Base-by-base conservation (phyloP, 1,140 invertebrate genomes). In the Trichonephila inaurata region DNA sequence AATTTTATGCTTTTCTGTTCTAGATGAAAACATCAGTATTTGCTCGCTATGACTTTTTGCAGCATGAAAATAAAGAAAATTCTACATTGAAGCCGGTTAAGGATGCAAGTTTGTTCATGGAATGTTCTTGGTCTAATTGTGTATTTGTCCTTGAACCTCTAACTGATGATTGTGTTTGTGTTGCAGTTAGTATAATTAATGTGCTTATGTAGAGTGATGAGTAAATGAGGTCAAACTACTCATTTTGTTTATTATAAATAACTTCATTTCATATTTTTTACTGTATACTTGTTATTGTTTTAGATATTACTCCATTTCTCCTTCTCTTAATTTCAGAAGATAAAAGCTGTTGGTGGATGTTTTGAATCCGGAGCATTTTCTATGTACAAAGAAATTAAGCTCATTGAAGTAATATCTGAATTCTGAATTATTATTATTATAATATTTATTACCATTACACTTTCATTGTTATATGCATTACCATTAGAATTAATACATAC, bases 351-450 rank as follows among this genome's bases (percentile, higher is more conserved):
- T 18, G 44, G 33, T 19, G 89, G 66, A 61, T 19, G 58, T 19
- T 28, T 44, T 19, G n/a, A 91, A 24, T 72, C 69, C n/a, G 69
- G 69, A 24, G 89, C 89, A 40, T 91, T 81, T 81, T 60, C 28
- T 19, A 28, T 81, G 6, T 91, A 28, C 33, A 91, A 81, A 61
- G 89, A 91, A 81, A 14, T 91, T 44, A 60, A 91, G 44, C 66
- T 91, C 12, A 60, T 91, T 81, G 72, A 81, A 44, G 89, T 91
- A 82, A 91, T 21, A 28, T 72, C 40, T 51, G 51, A 51, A 51
- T 51, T 51, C 7, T 51, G 5, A 51, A 51, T n/a, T n/a, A n/a
- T n/a, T n/a, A n/a, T n/a, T n/a, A n/a, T n/a, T n/a, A n/a, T n/a
- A n/a, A n/a, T n/a, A 28, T 28, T 28, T 28, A 28, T 28, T 28